phyloP scores from a whole-genome alignment of 2,797 vertebrate species.

The Gymnoscopelus microlampas region DNA sequence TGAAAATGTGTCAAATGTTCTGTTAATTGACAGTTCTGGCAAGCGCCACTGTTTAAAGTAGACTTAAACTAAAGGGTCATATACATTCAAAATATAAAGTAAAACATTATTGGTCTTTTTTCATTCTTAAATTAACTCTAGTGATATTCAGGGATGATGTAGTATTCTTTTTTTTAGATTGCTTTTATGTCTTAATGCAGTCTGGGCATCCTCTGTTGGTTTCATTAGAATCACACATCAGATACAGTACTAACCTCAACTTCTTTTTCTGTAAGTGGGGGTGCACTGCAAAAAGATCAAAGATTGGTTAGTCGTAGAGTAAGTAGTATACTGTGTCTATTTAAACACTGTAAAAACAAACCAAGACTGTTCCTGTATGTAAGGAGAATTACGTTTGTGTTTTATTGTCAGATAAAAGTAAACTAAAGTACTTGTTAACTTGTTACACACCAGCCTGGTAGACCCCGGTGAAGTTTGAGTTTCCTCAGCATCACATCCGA shows the following conservation, averaged over 20 bases:
- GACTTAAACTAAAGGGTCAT: neutral
- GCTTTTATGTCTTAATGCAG: no score
- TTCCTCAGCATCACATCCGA: slow-evolving; percentile 94
- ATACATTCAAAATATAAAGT: no score
- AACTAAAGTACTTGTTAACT: slow-evolving; percentile 1
- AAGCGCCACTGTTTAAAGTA: neutral
- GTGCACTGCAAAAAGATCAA: slow-evolving; percentile 83
- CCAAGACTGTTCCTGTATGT: neutral
- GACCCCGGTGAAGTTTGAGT: slow-evolving; percentile 90
- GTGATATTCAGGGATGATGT: no score
- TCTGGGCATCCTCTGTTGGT: no score
- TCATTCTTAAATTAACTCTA: no score
- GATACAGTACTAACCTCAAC: slow-evolving; percentile 88
- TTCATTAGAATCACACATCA: neutral
- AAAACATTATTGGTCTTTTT: no score
- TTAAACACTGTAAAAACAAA: neutral
- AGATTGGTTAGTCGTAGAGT: slow-evolving; percentile 29
- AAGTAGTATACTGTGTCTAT: slow-evolving; percentile 2
- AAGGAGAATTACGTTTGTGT: neutral
- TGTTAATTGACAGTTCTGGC: neutral
- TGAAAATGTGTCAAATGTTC: neutral
- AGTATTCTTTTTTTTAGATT: no score
- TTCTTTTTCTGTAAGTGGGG: slow-evolving; percentile 96
- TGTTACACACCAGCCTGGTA: slow-evolving; percentile 88
- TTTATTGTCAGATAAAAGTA: neutral